Percentiles rank a stretch among this genome's conserved stretches.
Conservation (phyloP, 2,113 vertebrate genomes). For the Actenoides hombroni region DNA sequence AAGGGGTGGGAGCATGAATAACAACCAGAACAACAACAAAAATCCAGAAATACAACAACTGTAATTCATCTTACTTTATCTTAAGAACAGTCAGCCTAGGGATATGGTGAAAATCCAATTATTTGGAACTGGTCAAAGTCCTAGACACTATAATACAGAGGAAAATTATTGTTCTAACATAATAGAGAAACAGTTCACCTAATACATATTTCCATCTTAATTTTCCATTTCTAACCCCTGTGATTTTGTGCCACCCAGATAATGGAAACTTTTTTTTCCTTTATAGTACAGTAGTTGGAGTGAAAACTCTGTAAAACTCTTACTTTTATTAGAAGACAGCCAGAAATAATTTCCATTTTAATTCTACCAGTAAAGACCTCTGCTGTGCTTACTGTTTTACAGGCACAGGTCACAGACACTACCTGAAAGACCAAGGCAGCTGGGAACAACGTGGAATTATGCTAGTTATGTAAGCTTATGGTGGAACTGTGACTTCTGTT, state of each 20-base stretch:
- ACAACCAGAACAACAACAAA: neutral
- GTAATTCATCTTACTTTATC: neutral
- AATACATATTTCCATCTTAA: neutral
- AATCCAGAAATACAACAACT: neutral
- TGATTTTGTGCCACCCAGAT: neutral
- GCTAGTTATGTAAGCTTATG: neutral
- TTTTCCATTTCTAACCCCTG: neutral
- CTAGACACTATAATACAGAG: neutral
- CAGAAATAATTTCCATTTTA: neutral
- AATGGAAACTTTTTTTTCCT: neutral
- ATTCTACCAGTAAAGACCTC: neutral
- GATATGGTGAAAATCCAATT: neutral
- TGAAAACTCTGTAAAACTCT: neutral
- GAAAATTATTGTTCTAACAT: neutral
- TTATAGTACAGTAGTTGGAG: neutral
- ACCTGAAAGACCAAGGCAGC: neutral
- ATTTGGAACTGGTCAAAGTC: neutral
- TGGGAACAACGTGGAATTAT: neutral
- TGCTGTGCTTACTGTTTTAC: neutral
- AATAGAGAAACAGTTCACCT: neutral
- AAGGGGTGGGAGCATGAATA: neutral
- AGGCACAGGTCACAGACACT: accelerated
- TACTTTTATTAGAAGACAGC: neutral
- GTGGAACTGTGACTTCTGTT: neutral
- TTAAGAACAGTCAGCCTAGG: neutral